Conservation (phyloP, 2,888 invertebrate genomes). For the Muschampia plurimacula region DNA sequence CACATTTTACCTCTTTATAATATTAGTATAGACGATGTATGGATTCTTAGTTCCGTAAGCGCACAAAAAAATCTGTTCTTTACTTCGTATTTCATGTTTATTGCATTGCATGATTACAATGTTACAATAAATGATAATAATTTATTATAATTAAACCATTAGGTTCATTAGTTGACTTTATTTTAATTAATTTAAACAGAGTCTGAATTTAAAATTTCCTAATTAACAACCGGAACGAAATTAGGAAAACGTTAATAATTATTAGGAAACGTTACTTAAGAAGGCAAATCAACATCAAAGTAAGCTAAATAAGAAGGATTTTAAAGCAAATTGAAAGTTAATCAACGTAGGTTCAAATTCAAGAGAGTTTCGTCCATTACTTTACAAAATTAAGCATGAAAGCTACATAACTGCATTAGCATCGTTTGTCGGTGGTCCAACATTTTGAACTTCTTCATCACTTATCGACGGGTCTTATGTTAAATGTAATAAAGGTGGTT, state of each 20-base stretch:
- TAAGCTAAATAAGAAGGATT: slow-evolving; percentile 30
- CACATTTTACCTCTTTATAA: too few relatives aligned
- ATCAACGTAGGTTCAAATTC: slow-evolving; percentile 31
- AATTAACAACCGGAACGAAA: background rate
- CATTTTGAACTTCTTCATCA: slow-evolving; percentile 23
- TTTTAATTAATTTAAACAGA: too few relatives aligned
- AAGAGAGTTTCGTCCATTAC: slow-evolving; percentile 40
- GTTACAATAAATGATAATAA: too few relatives aligned
- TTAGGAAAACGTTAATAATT: background rate
- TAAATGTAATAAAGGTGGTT: slow-evolving; percentile 8
- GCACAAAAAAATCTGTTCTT: too few relatives aligned
- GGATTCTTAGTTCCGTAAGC: too few relatives aligned
- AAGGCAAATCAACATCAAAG: slow-evolving; percentile 30
- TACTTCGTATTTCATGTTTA: too few relatives aligned
- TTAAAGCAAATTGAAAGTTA: slow-evolving; percentile 44
- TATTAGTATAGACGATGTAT: too few relatives aligned
- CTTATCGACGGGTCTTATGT: slow-evolving; percentile 30
- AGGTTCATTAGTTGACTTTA: too few relatives aligned
- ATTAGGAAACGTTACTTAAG: background rate
- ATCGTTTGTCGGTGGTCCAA: slow-evolving; percentile 44
- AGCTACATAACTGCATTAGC: slow-evolving; percentile 43
- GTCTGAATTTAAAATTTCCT: too few relatives aligned
- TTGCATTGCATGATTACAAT: too few relatives aligned
- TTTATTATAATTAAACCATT: too few relatives aligned
- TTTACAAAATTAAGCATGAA: slow-evolving; percentile 45